Base-by-base conservation (phyloP, 2,113 vertebrate species). In the Catharus minimus region DNA sequence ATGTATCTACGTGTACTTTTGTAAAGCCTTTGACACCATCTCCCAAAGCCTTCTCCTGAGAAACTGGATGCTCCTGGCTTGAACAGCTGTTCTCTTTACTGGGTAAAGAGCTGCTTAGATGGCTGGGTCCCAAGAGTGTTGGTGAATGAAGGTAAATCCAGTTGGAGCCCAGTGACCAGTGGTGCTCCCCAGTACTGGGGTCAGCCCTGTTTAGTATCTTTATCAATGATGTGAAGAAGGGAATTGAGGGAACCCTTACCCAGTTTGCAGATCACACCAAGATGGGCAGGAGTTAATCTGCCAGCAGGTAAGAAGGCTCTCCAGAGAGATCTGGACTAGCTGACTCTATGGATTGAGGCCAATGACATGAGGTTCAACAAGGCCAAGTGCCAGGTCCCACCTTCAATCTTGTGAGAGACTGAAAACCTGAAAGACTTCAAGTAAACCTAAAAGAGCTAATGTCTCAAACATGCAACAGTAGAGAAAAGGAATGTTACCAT, bases 171-270 rank as follows among this genome's bases (percentile, higher is more conserved):
- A 43, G 10, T 7, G 27, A 80, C 15, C 52, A 38, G 44, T 27
- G 32, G 22, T 38, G 53, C 27, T 66, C 22, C 5, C n/a, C 46
- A 52, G 21, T 44, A 7, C 0, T 65, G 44, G 36, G 10, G 14
- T 30, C 36, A 50, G 44, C 15, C 23, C 23, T 58, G 3, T n/a
- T 80, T 17, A 23, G 20, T 16, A 7, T 17, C 23, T 52, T 24
- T 46, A 28, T n/a, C 15, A n/a, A 7, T 38, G 2, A 21, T 27
- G 36, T 65, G 27, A 36, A 38, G 0, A 0, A 57, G 27, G 10
- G 18, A 17, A 43, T 20, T 50, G 36, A 11, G 5, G n/a, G 10
- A 13, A 23, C 5, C 38, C 22, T 52, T 26, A 38, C 7, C 18
- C 38, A 43, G 13, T 16, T n/a, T 38, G 4, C 27, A 30, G 33